These are phyloP conservation scores for Drosophila imparisetae DNA, from an alignment of 2,888 invertebrate species.

Conservation along the genomic window DNA sequence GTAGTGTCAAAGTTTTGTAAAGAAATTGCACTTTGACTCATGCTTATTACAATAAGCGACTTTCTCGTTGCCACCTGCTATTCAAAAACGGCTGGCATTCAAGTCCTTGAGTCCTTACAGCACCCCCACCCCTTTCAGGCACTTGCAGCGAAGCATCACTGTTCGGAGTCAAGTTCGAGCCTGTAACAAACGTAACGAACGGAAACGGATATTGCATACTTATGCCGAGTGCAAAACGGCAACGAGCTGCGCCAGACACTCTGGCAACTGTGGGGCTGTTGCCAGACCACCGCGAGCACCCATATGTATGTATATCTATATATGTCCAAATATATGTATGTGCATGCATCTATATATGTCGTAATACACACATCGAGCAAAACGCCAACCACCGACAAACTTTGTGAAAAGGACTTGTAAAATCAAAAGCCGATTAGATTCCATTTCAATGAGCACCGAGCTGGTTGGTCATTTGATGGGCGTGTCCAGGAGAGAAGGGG, in stretches of 20 bases:
- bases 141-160: neutral
- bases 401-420: slow-evolving; percentile 79
- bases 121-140: neutral
- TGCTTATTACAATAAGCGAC: slow-evolving; percentile 72
- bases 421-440: slow-evolving; percentile 82
- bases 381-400: slow-evolving; percentile 62
- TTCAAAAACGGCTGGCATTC: slow-evolving; percentile 54
- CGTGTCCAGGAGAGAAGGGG: slow-evolving; percentile 19
- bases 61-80: slow-evolving; percentile 65
- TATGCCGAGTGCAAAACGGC: slow-evolving; percentile 76
- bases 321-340: neutral
- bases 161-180: slow-evolving; percentile 55
- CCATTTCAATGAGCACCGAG: slow-evolving; percentile 78
- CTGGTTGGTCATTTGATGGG: slow-evolving; percentile 78
- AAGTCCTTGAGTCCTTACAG: slow-evolving; percentile 32
- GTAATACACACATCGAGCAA: slow-evolving; percentile 36
- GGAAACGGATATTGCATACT: slow-evolving; percentile 83
- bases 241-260: slow-evolving; percentile 56
- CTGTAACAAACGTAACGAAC: slow-evolving; percentile 77
- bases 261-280: slow-evolving; percentile 7
- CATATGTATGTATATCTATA: slow-evolving; percentile 2
- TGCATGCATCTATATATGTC: slow-evolving; percentile 13
- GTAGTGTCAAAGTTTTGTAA: slow-evolving; percentile 52
- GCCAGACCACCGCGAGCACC: neutral
- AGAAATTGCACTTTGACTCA: slow-evolving; percentile 73